Percentiles rank a stretch among this genome's conserved stretches.
phyloP scores from a whole-genome alignment of 2,888 invertebrate genomes.

The Chloroclysta siterata region DNA sequence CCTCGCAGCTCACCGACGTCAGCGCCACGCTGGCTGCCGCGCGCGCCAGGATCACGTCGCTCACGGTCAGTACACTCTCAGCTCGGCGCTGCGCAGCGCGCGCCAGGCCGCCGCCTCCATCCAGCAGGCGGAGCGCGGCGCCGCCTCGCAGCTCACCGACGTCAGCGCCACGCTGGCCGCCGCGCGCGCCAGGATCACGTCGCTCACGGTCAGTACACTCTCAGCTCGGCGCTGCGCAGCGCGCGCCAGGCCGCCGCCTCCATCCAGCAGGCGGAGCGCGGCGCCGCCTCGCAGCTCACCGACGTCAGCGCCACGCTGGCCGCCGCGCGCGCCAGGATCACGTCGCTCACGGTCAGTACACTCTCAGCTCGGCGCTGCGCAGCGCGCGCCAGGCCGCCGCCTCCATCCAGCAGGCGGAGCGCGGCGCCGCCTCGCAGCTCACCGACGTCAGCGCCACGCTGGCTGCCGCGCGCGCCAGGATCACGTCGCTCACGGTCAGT shows the following conservation, averaged over 20 bases:
- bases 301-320: conserved; percentile 63
- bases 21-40: conserved; percentile 63
- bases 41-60: conserved; percentile 65
- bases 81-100: conserved; percentile 56
- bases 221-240: conserved; percentile 53
- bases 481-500: conserved; percentile 69
- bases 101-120: conserved; percentile 65
- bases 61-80: conserved; percentile 60
- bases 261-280: conserved; percentile 68
- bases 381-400: conserved; percentile 68
- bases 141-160: conserved; percentile 63
- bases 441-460: conserved; percentile 62
- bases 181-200: conserved; percentile 65
- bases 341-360: conserved; percentile 65
- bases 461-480: conserved; percentile 62
- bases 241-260: conserved; percentile 66
- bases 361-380: conserved; percentile 49
- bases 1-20: conserved; percentile 63
- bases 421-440: conserved; percentile 65
- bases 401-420: conserved; percentile 64
- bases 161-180: conserved; percentile 62
- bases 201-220: conserved; percentile 62
- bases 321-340: conserved; percentile 65
- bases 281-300: conserved; percentile 62
- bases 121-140: conserved; percentile 68